Percentiles rank a stretch among this genome's conserved stretches.
phyloP scores from a whole-genome alignment of 2,888 invertebrate genomes.

The Neoaliturus tenellus region DNA sequence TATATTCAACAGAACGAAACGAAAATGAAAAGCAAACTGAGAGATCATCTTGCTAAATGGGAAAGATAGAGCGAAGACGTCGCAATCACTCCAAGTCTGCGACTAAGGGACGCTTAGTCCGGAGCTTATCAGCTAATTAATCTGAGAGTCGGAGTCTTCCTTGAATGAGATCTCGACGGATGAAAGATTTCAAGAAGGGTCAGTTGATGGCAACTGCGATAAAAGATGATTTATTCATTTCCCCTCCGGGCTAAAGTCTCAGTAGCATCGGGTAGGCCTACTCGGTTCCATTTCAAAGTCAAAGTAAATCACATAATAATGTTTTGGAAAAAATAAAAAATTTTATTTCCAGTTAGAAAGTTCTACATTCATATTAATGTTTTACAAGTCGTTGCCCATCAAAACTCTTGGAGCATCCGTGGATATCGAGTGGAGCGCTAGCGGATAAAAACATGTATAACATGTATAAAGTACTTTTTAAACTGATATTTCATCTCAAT shows the following conservation, averaged over 20 bases:
- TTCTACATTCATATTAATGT: no score
- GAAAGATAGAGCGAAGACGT: slow-evolving; percentile 27
- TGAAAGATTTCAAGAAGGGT: slow-evolving; percentile 18
- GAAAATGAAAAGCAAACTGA: neutral
- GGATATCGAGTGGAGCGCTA: no score
- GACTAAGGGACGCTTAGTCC: slow-evolving; percentile 39
- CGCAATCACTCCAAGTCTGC: slow-evolving; percentile 37
- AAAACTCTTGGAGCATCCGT: no score
- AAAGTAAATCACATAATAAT: no score
- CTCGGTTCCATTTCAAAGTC: no score
- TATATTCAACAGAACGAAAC: neutral
- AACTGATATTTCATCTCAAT: no score
- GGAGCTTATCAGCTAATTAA: slow-evolving; percentile 46
- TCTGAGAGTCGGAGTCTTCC: slow-evolving; percentile 18
- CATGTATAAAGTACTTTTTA: no score
- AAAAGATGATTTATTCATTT: neutral
- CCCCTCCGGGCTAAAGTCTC: neutral
- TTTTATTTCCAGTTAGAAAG: no score
- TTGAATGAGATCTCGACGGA: slow-evolving; percentile 14
- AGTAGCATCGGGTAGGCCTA: no score
- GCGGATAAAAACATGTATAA: no score
- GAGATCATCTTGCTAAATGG: slow-evolving; percentile 3
- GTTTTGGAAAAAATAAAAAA: no score
- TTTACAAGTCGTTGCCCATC: no score
- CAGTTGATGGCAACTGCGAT: slow-evolving; percentile 9